Conservation (phyloP, 2,113 vertebrate genomes). For the Perca fluviatilis region DNA sequence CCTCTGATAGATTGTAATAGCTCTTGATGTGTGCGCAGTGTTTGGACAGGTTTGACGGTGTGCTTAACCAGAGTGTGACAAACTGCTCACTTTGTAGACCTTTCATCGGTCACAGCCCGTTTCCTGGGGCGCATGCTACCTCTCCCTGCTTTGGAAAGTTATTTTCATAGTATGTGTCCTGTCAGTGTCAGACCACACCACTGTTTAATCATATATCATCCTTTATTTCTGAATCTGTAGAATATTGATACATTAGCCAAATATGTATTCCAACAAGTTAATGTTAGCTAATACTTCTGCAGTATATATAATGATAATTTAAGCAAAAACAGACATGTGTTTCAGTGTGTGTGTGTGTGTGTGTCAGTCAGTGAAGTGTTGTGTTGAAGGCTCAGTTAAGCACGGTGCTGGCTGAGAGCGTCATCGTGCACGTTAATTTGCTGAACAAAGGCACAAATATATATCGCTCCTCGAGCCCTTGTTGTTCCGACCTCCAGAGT, state of each 20-base stretch:
- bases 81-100: conserved; percentile 40
- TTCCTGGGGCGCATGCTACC: neutral
- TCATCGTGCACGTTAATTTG: conserved; percentile 11
- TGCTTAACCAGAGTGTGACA: conserved; percentile 56
- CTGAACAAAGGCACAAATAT: conserved; percentile 35
- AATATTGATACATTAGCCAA: neutral
- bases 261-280: neutral
- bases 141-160: conserved; percentile 1
- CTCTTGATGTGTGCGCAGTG: conserved; percentile 33
- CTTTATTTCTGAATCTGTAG: neutral
- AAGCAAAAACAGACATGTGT: neutral
- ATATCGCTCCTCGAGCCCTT: conserved; percentile 35
- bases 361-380: conserved; percentile 14
- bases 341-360: conserved; percentile 2
- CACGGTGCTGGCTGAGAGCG: neutral
- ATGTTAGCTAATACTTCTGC: neutral
- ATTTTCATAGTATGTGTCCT: conserved; percentile 5
- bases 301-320: neutral
- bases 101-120: conserved; percentile 35
- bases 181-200: neutral
- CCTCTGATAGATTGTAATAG: conserved; percentile 52
- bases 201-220: neutral
- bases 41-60: conserved; percentile 43
- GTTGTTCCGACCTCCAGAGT: conserved; percentile 51
- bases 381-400: conserved; percentile 3